Evolutionary conservation across 30 jellyfish, hydroid and myxozoan species (phyloP).

Genomic region (Euphysa ruthae): DNA sequence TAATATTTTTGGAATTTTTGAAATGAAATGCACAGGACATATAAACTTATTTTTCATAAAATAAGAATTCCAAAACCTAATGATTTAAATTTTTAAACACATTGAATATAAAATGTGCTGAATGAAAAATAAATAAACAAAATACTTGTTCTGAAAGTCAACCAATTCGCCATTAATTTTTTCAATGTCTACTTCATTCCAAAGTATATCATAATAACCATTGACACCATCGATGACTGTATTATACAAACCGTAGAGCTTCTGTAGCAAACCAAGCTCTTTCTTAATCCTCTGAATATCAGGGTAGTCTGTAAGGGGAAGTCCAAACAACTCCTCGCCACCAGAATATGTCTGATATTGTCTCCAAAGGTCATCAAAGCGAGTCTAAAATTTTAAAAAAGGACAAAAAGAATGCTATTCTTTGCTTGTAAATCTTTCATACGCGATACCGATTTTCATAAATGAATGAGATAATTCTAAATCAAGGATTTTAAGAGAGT

Average conservation of each 20-base stretch:
- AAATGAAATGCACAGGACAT: too few species aligned
- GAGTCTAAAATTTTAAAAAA: conserved; percentile 32
- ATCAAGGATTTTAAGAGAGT: background rate
- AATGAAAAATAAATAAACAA: background rate
- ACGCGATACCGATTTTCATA: too few species aligned
- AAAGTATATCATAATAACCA: conserved; percentile 80
- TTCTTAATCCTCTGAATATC: conserved; percentile 66
- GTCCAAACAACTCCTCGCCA: conserved; percentile 96
- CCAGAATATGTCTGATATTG: conserved; percentile 85
- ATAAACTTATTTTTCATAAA: too few species aligned
- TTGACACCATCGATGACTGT: conserved; percentile 88
- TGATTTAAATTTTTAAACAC: background rate
- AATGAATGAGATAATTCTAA: background rate
- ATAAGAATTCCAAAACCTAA: too few species aligned
- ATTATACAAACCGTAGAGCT: conserved; percentile 84
- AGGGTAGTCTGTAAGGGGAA: conserved; percentile 80
- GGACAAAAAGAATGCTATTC: too few species aligned
- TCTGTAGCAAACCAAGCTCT: conserved; percentile 80
- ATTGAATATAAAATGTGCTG: conserved; percentile 1
- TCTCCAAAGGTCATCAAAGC: conserved; percentile 88
- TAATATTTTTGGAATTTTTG: too few species aligned
- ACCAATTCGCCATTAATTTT: conserved; percentile 72
- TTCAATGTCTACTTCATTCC: conserved; percentile 97
- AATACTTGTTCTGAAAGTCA: conserved; percentile 82
- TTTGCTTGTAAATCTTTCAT: too few species aligned